Evolutionary conservation across 1,140 invertebrate genomes (phyloP).

Genomic region (Drosophila kikkawai): DNA sequence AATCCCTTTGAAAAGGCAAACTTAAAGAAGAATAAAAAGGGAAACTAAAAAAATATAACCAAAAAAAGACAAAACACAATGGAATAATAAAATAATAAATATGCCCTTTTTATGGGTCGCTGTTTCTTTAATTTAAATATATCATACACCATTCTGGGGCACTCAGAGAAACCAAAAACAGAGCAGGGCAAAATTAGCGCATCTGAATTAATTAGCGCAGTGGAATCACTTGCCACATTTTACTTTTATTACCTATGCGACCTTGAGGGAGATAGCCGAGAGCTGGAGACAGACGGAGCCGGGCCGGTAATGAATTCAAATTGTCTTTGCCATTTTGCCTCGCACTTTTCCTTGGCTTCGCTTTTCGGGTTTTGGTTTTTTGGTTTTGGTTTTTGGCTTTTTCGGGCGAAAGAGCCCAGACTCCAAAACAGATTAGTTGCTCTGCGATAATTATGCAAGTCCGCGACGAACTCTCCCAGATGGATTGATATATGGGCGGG

Average conservation of each 20-base stretch:
- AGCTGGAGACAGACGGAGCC: conserved; percentile 21
- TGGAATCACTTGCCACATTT: conserved; percentile 68
- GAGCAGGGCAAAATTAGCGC: conserved; percentile 69
- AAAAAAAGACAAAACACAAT: not conserved
- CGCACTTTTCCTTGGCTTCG: conserved; percentile 45
- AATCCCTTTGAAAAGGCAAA: conserved; percentile 1
- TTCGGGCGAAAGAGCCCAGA: conserved; percentile 10
- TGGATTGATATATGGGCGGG: conserved; percentile 47
- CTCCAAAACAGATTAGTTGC: conserved; percentile 30
- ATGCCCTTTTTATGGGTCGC: conserved; percentile 8
- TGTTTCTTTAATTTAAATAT: conserved; percentile 6
- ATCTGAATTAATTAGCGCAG: conserved; percentile 80
- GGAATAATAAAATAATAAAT: conserved; percentile 8
- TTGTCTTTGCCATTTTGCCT: conserved; percentile 62
- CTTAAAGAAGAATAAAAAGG: conserved; percentile 10
- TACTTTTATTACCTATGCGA: conserved; percentile 61
- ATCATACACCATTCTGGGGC: conserved; percentile 26
- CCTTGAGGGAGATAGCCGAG: conserved; percentile 66
- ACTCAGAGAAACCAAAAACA: conserved; percentile 31
- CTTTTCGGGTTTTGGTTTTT: not conserved
- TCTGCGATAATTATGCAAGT: conserved; percentile 64
- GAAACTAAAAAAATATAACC: conserved; percentile 2
- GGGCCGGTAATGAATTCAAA: conserved; percentile 60
- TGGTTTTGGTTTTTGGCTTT: not conserved
- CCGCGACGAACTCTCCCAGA: conserved; percentile 25